Evolutionary conservation across 2,888 invertebrate species (phyloP).

Genomic region (Trissoscelio sp.): DNA sequence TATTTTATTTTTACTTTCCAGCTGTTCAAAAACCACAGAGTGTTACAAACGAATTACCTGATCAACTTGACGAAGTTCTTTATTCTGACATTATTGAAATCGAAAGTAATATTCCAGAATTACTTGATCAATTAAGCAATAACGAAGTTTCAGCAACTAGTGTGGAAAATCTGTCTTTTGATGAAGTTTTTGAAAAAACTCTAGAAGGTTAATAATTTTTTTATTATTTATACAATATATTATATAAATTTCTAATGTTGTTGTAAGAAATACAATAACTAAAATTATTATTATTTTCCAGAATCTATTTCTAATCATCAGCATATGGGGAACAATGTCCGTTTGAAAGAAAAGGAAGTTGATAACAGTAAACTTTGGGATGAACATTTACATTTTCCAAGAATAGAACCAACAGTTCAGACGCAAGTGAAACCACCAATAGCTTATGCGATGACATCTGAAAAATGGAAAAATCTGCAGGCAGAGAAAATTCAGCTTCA

Average conservation of each 20-base stretch:
- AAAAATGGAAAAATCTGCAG: conserved; percentile 9
- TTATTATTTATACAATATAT: neutral
- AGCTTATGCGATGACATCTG: conserved; percentile 10
- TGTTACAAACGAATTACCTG: neutral
- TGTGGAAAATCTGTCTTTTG: neutral
- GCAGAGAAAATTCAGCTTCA: conserved; percentile 10
- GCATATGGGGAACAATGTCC: neutral
- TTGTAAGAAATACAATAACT: neutral
- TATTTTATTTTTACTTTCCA: neutral
- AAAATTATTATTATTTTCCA: neutral
- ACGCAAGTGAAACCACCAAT: conserved; percentile 1
- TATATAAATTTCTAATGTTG: neutral
- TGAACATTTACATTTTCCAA: conserved; percentile 8
- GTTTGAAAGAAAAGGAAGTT: neutral
- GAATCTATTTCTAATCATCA: neutral
- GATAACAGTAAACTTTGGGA: conserved; percentile 11
- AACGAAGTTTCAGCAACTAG: neutral
- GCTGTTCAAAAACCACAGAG: neutral
- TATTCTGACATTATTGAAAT: neutral
- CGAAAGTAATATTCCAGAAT: conserved; percentile 8
- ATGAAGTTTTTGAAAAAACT: neutral
- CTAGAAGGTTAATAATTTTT: conserved; percentile 4
- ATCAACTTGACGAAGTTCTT: neutral
- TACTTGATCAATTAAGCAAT: conserved; percentile 3
- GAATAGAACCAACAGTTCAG: conserved; percentile 12